Base-by-base conservation (phyloP, 2,888 invertebrate species). In the Baronia brevicornis region DNA sequence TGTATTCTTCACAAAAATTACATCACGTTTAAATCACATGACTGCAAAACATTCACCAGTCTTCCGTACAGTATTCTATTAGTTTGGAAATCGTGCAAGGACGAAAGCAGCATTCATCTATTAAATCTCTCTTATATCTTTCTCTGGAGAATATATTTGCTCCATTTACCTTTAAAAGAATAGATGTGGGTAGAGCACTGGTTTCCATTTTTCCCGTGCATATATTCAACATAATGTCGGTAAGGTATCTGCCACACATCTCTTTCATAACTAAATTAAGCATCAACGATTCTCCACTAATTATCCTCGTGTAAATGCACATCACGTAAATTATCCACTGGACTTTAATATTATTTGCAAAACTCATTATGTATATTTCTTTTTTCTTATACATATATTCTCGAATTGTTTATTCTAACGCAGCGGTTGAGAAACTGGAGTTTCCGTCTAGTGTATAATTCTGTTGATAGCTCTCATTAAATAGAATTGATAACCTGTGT, bases 401-500 rank as follows among this genome's bases (percentile, higher is more conserved):
- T 39, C 39, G 43, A 45, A 50, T 52, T 59, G 50, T 60, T 52
- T 55, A 52, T 53, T 49, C 46, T 52, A 54, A 43, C 54, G 51
- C 54, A 44, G 53, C 40, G 43, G 42, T 35, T 40, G 41, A 51
- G 60, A 54, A 56, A 75, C 75, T 74, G 65, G 54, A 53, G 62
- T 65, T 75, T 75, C 75, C 78, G 72, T 75, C 67, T 74, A 60
- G 60, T 51, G 59, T 53, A 47, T 46, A 54, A 42, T 30, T 50
- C 44, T 55, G 54, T 48, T 47, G 56, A 57, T 63, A 62, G 49
- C 61, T 63, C 63, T 48, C 50, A 73, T 67, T 72, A 79, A 77
- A 78, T 74, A 77, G 60, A 69, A 52, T 50, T 48, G 80, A 80
- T 80, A 82, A 77, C 80, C 75, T 72, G 67, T 74, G 73, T 79